These are phyloP conservation scores for Siniperca obscura DNA, from an alignment of 2,797 vertebrate genomes.

Conservation along the genomic window DNA sequence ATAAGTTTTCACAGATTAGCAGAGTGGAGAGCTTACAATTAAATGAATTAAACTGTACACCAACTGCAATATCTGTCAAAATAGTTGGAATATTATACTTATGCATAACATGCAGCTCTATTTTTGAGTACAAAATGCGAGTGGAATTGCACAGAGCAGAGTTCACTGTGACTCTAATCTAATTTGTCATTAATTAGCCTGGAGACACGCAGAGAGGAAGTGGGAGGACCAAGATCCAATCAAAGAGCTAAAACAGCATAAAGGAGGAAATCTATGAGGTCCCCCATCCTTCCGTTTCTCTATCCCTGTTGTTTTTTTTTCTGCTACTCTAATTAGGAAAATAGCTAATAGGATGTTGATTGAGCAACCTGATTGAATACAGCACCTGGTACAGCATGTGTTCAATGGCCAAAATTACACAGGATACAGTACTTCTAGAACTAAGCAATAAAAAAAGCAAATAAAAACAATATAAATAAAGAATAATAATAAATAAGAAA, in stretches of 20 bases:
- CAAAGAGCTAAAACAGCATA: slow-evolving; percentile 28
- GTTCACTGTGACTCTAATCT: slow-evolving; percentile 50
- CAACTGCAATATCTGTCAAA: slow-evolving; percentile 2
- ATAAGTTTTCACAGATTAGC: slow-evolving; percentile 14
- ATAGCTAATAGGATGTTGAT: neutral
- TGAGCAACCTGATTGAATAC: neutral
- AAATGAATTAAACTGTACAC: neutral
- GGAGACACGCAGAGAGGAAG: slow-evolving; percentile 18
- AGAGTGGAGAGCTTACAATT: slow-evolving; percentile 3
- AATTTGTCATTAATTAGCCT: slow-evolving; percentile 56
- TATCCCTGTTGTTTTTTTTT: neutral
- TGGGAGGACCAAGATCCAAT: slow-evolving; percentile 28
- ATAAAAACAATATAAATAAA: neutral
- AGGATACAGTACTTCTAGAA: neutral
- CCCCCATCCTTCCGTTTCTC: neutral
- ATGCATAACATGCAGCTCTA: slow-evolving; percentile 6
- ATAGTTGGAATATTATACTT: slow-evolving; percentile 15
- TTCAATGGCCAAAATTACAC: neutral
- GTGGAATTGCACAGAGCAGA: slow-evolving; percentile 24
- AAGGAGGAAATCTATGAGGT: slow-evolving; percentile 29
- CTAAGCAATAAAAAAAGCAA: neutral
- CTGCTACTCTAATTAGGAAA: slow-evolving; percentile 4
- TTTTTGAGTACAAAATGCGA: slow-evolving; percentile 17
- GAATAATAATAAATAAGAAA: neutral
- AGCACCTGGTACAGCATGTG: neutral